Evolutionary conservation across 2,113 vertebrate genomes (phyloP), one percentile per base, ranked within the genome.

Genomic region (Festucalex cinctus): DNA sequence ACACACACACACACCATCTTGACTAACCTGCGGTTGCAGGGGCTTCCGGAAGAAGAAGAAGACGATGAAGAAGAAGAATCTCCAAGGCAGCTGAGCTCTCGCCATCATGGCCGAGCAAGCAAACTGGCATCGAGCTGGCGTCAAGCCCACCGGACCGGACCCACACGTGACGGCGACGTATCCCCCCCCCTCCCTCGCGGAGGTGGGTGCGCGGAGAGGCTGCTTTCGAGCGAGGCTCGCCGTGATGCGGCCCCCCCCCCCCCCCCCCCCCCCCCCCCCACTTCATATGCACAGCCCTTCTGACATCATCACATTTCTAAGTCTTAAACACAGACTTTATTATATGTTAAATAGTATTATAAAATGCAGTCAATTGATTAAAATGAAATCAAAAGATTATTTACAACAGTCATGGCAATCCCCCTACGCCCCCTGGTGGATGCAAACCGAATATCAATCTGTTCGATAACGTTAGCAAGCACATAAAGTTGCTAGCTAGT

Each of bases 1-100:
- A 19, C 37, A 4, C 9, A 39, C 1, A 12, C 13, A 2, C 58
- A 19, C 22, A 1, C 16, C 26, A 1, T 9, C 51, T 14, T 26
- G n/a, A 54, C 51, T 59, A 13, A 60, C 58, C 58, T 60, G 58
- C 10, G 32, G 39, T 9, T 60, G 19, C 22, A 26, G 51, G n/a
- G 51, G 51, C 58, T 60, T 60, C 58, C 58, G 36, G 58, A 60
- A 60, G 35, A 60, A 60, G 58, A 39, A 60, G 16, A 60, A 60
- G 20, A 60, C 5, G 58, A 60, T 22, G 58, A 60, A 60, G 35
- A 39, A n/a, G 19, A 60, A 60, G 58, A 60, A 22, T 12, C 35
- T 60, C 58, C 58, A 39, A 12, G 58, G 58, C 9, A 39, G 58
- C 58, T 39, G 58, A 60, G 58, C 20, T 60, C 20, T 37, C 35